These are phyloP conservation scores for Semibalanus balanoides DNA, from an alignment of 1,140 invertebrate species.

Conservation along the genomic window DNA sequence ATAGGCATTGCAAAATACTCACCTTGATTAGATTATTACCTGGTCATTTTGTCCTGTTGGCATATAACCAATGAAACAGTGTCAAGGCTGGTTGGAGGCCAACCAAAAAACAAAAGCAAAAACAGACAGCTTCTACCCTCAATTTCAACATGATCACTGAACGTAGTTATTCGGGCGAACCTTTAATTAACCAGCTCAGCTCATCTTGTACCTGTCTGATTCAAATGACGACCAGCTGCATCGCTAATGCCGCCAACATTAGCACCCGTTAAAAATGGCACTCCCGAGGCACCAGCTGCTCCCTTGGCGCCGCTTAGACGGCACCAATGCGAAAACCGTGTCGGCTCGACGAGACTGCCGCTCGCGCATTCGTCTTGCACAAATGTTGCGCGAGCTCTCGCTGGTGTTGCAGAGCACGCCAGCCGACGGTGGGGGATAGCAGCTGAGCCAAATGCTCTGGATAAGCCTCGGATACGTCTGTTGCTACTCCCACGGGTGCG, in stretches of 20 bases:
- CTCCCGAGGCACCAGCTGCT: not conserved
- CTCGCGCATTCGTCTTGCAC: not conserved
- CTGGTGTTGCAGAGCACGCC: not conserved
- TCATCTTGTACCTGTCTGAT: too few species aligned
- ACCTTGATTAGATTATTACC: too few species aligned
- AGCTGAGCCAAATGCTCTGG: not conserved
- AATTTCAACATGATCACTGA: too few species aligned
- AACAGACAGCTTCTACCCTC: too few species aligned
- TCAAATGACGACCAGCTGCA: not conserved
- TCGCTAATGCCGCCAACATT: not conserved
- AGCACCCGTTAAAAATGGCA: not conserved
- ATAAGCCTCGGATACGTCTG: not conserved
- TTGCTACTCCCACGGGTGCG: not conserved
- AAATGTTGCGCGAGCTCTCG: not conserved
- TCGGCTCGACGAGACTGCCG: not conserved
- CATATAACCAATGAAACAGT: too few species aligned
- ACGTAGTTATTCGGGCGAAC: too few species aligned
- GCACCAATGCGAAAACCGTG: not conserved
- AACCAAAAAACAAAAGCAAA: too few species aligned
- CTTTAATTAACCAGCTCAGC: too few species aligned
- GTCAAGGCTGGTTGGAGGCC: too few species aligned
- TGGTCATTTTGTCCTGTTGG: too few species aligned
- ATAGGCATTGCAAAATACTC: too few species aligned
- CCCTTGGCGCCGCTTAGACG: not conserved
- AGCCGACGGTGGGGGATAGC: not conserved